Base-by-base conservation (phyloP, 2,797 vertebrate species). In the Squalus acanthias region DNA sequence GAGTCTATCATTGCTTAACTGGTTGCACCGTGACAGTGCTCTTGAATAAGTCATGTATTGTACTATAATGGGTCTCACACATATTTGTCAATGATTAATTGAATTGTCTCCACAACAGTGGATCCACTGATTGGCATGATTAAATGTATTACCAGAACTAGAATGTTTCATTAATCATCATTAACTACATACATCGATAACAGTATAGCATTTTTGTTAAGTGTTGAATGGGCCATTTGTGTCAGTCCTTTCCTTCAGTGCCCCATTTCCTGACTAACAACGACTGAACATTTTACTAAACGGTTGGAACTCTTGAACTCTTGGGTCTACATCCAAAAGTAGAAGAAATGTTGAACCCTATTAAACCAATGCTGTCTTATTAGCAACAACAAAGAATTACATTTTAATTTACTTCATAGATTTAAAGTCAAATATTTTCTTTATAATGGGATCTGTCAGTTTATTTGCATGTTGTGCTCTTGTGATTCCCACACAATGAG, bases 111-210 rank as follows among this genome's bases (percentile, higher is more conserved):
- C 33, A 67, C 79, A 82, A 82, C 39, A 82, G n/a, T 82, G 17
- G 15, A 82, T 82, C 33, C 33, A 39, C 63, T 93, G 60, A 67
- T 65, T 63, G 2, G n/a, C n/a, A 39, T 39, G 63, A 39, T 67
- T 93, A 93, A 93, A 93, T 67, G 17, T 24, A 93, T 39, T 67
- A 93, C 8, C 60, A 67, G 63, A 93, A 93, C n/a, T 20, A 67
- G 65, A 67, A 93, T 22, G 15, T 93, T 93, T 93, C 60, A 93
- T 93, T n/a, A 93, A 93, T 93, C 91, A 93, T 63, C 63, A 67
- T 93, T 67, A 93, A 93, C 53, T 89, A 29, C 53, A 67, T 93
- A n/a, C 89, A 92, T 63, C n/a, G 89, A 65, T 15, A 92, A 65
- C 91, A 93, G 87, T 60, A 13, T 17, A 46, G 46, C 82, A 39